Percentiles rank a stretch among this genome's conserved stretches.
These are phyloP conservation scores for Himalopsyche tibetana DNA, from an alignment of 2,888 invertebrate genomes.

Conservation along the genomic window DNA sequence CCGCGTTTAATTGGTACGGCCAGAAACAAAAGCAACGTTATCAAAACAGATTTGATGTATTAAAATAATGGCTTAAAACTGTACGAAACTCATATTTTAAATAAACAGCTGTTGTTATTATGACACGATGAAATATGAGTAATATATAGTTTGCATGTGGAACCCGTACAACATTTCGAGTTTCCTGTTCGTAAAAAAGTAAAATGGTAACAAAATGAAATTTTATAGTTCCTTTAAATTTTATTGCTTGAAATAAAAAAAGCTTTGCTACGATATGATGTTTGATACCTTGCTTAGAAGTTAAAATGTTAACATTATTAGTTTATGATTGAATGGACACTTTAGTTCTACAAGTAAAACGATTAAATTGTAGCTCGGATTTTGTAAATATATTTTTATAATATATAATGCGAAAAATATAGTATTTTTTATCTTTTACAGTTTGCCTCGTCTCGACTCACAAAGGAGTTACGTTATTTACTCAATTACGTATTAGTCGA, in stretches of 20 bases:
- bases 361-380: too few species aligned
- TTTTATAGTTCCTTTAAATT: slow-evolving; percentile 3
- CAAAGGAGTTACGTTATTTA: too few species aligned
- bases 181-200: background rate
- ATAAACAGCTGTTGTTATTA: background rate
- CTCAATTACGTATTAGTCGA: too few species aligned
- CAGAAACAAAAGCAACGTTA: background rate
- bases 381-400: too few species aligned
- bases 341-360: too few species aligned
- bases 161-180: background rate
- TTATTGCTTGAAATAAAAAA: background rate
- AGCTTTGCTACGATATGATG: background rate
- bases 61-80: slow-evolving; percentile 31
- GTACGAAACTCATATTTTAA: slow-evolving; percentile 18
- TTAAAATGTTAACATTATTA: background rate
- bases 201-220: background rate
- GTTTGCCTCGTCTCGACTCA: too few species aligned
- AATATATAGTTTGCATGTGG: slow-evolving; percentile 21
- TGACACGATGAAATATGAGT: slow-evolving; percentile 12
- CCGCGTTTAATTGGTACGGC: background rate
- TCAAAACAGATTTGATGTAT: slow-evolving; percentile 5
- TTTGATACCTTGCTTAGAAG: background rate
- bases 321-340: too few species aligned
- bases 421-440: too few species aligned
- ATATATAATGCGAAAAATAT: too few species aligned